Base-by-base conservation (phyloP, 2,888 invertebrate species). In the Scaptomyza parva region DNA sequence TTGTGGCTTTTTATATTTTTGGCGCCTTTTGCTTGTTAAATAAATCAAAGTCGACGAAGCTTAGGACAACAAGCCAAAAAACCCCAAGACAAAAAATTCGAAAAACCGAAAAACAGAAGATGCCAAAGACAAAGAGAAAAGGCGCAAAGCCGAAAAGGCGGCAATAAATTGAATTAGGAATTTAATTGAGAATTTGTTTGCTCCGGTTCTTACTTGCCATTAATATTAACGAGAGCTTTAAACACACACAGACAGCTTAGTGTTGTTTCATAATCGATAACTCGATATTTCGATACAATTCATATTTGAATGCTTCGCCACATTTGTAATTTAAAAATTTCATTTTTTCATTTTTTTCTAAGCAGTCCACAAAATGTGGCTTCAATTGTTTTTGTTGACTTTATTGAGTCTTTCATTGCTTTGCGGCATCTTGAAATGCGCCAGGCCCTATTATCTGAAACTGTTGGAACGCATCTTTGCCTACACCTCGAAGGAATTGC, bases 21-120 rank as follows among this genome's bases (percentile, higher is more conserved):
- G 68, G 73, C 74, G 77, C 73, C 72, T 68, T 60, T 73, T 55
- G 63, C 65, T 76, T 83, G 77, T 69, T 68, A 81, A 82, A 82
- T 82, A 82, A 82, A 87, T 82, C 87, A 82, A 86, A 86, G 76
- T 55, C 62, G 76, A 41, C 63, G 64, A 39, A 53, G 77, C 70
- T 79, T 63, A 70, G 24, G 30, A 40, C 55, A 70, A 62, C 47
- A 47, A 18, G 17, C 33, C 33, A 22, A 45, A 9, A 26, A 61
- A 28, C 28, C 28, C 28, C 24, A 7, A 6, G 5, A 7, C 2
- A 24, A 39, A 3, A 48, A 52, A 40, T 47, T 57, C 43, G 12
- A 14, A 43, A 37, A 18, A 26, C n/a, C n/a, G n/a, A 43, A 28
- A 18, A 50, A 24, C 11, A n/a, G n/a, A 26, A 28, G 20, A 55